phyloP scores from a whole-genome alignment of 2,888 invertebrate genomes.

The Keiferia lycopersicella region DNA sequence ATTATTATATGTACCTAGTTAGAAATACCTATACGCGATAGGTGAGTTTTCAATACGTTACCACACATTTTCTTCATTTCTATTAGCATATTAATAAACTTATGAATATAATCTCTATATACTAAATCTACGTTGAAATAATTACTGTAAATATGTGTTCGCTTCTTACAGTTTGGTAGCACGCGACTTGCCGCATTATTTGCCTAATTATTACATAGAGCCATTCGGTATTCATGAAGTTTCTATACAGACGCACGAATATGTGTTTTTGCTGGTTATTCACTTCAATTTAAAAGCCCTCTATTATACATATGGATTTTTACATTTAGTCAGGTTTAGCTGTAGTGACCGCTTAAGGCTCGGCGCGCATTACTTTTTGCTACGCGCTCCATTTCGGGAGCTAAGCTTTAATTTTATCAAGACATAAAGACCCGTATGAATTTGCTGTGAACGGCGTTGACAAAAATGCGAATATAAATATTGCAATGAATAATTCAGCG shows the following conservation, averaged over 20 bases:
- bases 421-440: slow-evolving; percentile 79
- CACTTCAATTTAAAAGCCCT: slow-evolving; percentile 11
- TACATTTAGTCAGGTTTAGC: slow-evolving; percentile 9
- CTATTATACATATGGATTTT: slow-evolving; percentile 10
- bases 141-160: slow-evolving; percentile 41
- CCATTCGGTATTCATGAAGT: slow-evolving; percentile 8
- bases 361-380: slow-evolving; percentile 52
- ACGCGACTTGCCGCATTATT: slow-evolving; percentile 36
- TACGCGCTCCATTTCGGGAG: slow-evolving; percentile 59
- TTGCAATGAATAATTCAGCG: slow-evolving; percentile 80
- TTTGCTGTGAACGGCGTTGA: slow-evolving; percentile 78
- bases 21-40: background rate
- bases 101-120: slow-evolving; percentile 49
- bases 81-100: slow-evolving; percentile 45
- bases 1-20: no score
- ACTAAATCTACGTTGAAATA: slow-evolving; percentile 45
- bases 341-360: slow-evolving; percentile 15
- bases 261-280: slow-evolving; percentile 18
- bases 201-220: slow-evolving; percentile 17
- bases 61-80: slow-evolving; percentile 32
- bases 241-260: slow-evolving; percentile 17
- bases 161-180: slow-evolving; percentile 36
- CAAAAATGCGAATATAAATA: slow-evolving; percentile 81
- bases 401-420: slow-evolving; percentile 79
- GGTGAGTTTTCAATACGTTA: slow-evolving; percentile 1